Evolutionary conservation across 2,888 invertebrate species (phyloP).

Genomic region (Hypsopygia costalis): DNA sequence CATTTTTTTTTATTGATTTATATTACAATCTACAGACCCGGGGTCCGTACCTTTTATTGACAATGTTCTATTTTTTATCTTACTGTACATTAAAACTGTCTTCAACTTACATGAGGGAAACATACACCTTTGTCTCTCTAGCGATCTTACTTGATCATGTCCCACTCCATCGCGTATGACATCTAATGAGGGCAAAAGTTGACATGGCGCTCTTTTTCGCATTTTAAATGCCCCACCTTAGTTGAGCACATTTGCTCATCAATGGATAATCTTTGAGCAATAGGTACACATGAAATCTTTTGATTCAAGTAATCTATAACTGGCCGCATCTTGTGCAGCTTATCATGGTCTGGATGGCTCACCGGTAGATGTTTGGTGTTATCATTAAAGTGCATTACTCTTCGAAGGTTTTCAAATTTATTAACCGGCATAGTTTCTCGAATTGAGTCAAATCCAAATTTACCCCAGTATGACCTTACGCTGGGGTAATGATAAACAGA

Average conservation of each 20-base stretch:
- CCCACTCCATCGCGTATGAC: too few relatives aligned
- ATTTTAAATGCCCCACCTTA: conserved; percentile 29
- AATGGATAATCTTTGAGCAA: conserved; percentile 28
- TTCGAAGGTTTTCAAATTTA: conserved; percentile 22
- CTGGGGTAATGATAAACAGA: conserved; percentile 16
- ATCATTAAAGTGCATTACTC: conserved; percentile 27
- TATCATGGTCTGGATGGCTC: conserved; percentile 9
- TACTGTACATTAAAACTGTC: too few relatives aligned
- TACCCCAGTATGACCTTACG: conserved; percentile 22
- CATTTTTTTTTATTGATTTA: too few relatives aligned
- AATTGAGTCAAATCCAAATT: conserved; percentile 19
- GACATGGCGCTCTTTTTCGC: too few relatives aligned
- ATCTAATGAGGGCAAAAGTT: too few relatives aligned
- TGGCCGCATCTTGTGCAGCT: conserved; percentile 24
- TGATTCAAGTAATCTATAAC: conserved; percentile 25
- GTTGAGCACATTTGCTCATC: conserved; percentile 30
- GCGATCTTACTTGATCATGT: too few relatives aligned
- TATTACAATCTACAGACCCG: too few relatives aligned
- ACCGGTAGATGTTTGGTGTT: conserved; percentile 21
- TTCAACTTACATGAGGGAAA: too few relatives aligned
- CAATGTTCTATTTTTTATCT: too few relatives aligned
- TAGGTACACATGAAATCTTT: conserved; percentile 26
- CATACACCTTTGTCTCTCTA: too few relatives aligned
- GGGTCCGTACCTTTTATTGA: too few relatives aligned
- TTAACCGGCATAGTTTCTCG: conserved; percentile 21